Evolutionary conservation across 2,888 invertebrate species (phyloP).

Genomic region (Troilus luridus): DNA sequence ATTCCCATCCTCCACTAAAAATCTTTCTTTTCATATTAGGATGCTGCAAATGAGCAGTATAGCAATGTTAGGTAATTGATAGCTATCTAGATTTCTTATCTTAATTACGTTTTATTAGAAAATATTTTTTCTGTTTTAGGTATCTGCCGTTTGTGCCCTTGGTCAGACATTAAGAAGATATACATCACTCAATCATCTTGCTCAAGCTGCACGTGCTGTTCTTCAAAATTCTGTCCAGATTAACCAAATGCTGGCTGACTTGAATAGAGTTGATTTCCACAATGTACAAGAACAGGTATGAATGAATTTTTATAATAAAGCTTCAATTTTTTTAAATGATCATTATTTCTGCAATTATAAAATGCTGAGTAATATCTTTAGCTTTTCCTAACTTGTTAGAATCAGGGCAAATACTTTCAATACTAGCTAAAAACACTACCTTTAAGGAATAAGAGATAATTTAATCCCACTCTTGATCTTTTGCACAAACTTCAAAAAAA

Average conservation of each 20-base stretch:
- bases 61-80: no score
- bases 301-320: constrained; percentile 63
- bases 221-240: constrained; percentile 95
- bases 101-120: constrained; percentile 50
- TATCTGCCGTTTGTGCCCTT: constrained; percentile 88
- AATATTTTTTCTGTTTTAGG: constrained; percentile 68
- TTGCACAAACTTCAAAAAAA: no score
- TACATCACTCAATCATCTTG: constrained; percentile 97
- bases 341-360: no score
- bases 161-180: constrained; percentile 95
- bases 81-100: neutral
- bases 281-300: constrained; percentile 88
- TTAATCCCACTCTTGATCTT: no score
- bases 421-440: no score
- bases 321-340: neutral
- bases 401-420: no score
- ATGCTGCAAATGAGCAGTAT: no score
- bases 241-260: constrained; percentile 95
- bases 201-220: constrained; percentile 95
- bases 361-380: no score
- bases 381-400: no score
- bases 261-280: constrained; percentile 97
- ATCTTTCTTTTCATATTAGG: no score
- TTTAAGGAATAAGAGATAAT: no score
- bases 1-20: no score